phyloP scores from a whole-genome alignment of 2,113 vertebrate species.

The Thomomys bottae region DNA sequence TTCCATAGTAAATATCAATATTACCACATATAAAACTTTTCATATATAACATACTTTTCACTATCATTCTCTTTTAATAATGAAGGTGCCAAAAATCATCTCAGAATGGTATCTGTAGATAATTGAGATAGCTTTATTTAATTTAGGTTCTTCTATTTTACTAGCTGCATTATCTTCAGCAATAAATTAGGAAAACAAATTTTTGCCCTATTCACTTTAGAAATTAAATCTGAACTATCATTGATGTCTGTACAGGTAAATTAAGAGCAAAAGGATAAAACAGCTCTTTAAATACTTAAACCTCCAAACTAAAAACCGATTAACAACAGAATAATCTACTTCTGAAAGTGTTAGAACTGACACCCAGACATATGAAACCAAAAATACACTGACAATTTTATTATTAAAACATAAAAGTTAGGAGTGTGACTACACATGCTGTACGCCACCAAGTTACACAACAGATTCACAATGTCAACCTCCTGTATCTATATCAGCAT shows the following conservation, averaged over 20 bases:
- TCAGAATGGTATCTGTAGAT: constrained; percentile 32
- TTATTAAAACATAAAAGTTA: constrained; percentile 30
- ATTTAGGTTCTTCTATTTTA: constrained; percentile 39
- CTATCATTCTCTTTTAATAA: constrained; percentile 34
- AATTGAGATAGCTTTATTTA: constrained; percentile 53
- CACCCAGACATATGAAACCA: not conserved
- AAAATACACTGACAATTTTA: not conserved
- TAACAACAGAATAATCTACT: constrained; percentile 22
- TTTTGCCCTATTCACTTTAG: constrained; percentile 26
- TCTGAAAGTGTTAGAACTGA: constrained; percentile 42
- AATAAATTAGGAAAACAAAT: constrained; percentile 40
- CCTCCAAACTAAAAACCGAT: not conserved
- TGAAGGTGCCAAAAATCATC: constrained; percentile 6
- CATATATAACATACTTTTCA: constrained; percentile 27
- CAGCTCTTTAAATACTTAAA: not conserved
- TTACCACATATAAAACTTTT: constrained; percentile 15
- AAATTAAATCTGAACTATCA: constrained; percentile 44
- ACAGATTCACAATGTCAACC: not conserved
- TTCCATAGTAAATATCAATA: constrained; percentile 40
- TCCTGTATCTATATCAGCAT: not conserved
- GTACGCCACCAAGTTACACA: not conserved
- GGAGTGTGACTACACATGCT: constrained; percentile 8
- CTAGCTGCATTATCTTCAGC: constrained; percentile 13
- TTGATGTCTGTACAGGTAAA: not conserved
- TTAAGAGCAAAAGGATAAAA: not conserved